Evolutionary conservation across 2,113 vertebrate species (phyloP), one percentile per base, ranked within the genome.

Genomic region (Stictonetta naevosa): DNA sequence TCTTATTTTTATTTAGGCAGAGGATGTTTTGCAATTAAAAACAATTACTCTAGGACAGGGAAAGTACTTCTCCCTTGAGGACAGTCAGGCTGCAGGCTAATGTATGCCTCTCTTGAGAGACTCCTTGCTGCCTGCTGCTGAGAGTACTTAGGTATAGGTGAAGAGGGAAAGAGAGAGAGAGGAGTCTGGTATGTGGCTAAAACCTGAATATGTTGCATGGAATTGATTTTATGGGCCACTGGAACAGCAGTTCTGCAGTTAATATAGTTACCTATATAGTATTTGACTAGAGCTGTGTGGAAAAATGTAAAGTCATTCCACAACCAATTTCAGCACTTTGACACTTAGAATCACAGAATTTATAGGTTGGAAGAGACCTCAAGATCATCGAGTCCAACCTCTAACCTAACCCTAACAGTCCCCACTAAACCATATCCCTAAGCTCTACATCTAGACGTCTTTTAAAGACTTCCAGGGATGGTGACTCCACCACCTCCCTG

Each of bases 1-100:
- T 79, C 58, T 82, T 92, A 36, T 64, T 89, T 92, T 89, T 92
- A 33, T 92, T 94, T 79, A 76, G 89, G 74, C 34, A 94, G 78
- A 75, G 36, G 31, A 62, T 76, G 68, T 68, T 93, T 94, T 86
- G 46, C 60, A 92, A 91, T 94, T 89, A 79, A 90, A 89, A 91
- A 64, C 56, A 89, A 91, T 95, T 95, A 89, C 82, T 92, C 77
- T 72, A 85, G 71, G 63, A 31, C 25, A 53, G 28, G 21, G 6
- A 83, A 88, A 83, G 44, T 72, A 63, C 28, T 91, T 92, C 8
- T 95, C 74, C 28, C 67, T 87, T 2, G 31, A 89, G 89, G 72
- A 79, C 11, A 69, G 22, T 66, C 72, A 89, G 53, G 66, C 26
- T 91, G 26, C 25, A 68, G 64, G 42, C 33, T 87, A 84, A 89